Percentiles rank a stretch among this genome's conserved stretches.
phyloP scores from a whole-genome alignment of 2,797 vertebrate genomes.

The Gymnoscopelus microlampas region DNA sequence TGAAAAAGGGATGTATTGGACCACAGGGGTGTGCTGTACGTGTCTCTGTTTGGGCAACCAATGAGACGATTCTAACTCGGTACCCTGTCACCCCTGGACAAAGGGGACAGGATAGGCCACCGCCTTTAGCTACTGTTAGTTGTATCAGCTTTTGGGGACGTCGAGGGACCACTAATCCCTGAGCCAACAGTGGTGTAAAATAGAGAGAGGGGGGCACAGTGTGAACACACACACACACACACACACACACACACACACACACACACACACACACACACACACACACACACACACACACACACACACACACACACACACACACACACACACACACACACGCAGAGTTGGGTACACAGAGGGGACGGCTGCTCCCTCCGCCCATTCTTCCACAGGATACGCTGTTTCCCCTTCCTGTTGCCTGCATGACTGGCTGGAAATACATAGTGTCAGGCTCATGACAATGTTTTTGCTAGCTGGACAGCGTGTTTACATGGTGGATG shows the following conservation, averaged over 20 bases:
- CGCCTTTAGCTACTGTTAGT: constrained; percentile 26
- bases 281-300: too few relatives aligned
- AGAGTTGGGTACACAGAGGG: constrained; percentile 28
- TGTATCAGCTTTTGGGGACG: constrained; percentile 39
- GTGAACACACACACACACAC: constrained; percentile 26
- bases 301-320: not conserved
- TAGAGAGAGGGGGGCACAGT: constrained; percentile 26
- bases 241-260: constrained; percentile 9
- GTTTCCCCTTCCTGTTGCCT: constrained; percentile 78
- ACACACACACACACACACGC: not conserved
- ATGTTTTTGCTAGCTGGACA: not conserved
- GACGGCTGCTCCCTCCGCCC: constrained; percentile 62
- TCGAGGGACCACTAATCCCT: constrained; percentile 29
- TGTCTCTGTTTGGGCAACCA: too few relatives aligned
- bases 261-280: constrained; percentile 2
- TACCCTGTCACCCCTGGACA: constrained; percentile 13
- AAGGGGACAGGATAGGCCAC: constrained; percentile 17
- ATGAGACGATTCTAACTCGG: too few relatives aligned
- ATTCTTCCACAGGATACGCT: constrained; percentile 73
- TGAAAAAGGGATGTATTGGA: not conserved
- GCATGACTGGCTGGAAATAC: constrained; percentile 55
- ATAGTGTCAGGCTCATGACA: constrained; percentile 13
- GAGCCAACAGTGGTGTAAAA: constrained; percentile 39
- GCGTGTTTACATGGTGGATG: not conserved
- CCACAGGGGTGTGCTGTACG: not conserved